Evolutionary conservation across 2,888 invertebrate genomes (phyloP).

Genomic region (Penaeus monodon): DNA sequence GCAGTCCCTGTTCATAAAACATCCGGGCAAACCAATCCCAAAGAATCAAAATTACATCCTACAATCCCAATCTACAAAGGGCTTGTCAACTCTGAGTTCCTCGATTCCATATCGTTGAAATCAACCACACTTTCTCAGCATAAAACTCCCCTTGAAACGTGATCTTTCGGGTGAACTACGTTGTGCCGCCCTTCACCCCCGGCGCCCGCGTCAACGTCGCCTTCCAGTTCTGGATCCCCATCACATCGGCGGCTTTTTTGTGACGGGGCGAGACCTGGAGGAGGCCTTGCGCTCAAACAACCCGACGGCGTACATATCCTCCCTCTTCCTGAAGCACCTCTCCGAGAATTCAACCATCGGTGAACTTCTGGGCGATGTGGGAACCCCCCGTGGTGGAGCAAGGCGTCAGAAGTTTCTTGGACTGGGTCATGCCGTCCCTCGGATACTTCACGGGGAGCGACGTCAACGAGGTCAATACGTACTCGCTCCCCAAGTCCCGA

Average conservation of each 20-base stretch:
- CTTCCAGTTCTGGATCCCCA: conserved; percentile 56
- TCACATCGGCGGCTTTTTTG: conserved; percentile 44
- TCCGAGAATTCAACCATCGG: conserved; percentile 26
- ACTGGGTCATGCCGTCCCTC: conserved; percentile 35
- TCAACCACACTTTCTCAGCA: no score
- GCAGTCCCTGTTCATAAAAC: no score
- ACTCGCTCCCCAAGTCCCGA: neutral
- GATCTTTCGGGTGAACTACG: conserved; percentile 37
- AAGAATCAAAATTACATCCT: no score
- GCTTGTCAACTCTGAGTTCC: no score
- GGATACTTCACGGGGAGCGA: conserved; percentile 3
- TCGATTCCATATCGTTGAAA: no score
- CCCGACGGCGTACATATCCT: conserved; percentile 43
- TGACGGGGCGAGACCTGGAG: conserved; percentile 38
- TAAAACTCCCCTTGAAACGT: neutral
- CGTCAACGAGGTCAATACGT: neutral
- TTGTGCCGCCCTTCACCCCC: conserved; percentile 49
- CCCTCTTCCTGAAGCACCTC: conserved; percentile 41
- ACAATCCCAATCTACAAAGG: no score
- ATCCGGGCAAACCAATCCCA: no score
- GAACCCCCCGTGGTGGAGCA: conserved; percentile 15
- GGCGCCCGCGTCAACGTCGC: conserved; percentile 48
- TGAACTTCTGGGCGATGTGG: conserved; percentile 20
- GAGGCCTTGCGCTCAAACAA: conserved; percentile 32
- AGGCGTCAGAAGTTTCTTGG: conserved; percentile 32